A percentile compares a stretch with the other conserved stretches of the same genome.
These are phyloP conservation scores for Marronus borbonicus DNA, from an alignment of 2,888 invertebrate species.

Conservation along the genomic window DNA sequence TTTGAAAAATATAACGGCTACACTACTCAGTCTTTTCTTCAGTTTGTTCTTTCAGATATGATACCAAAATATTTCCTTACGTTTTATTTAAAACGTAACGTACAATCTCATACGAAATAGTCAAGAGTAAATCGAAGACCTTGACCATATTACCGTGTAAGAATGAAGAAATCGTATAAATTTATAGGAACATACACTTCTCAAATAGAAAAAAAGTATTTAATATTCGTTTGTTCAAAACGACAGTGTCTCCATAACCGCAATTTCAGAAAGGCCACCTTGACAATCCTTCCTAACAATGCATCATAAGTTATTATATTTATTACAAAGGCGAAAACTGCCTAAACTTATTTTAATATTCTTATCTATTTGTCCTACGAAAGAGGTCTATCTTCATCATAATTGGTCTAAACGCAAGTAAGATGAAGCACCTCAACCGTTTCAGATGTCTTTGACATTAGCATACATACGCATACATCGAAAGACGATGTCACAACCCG, in stretches of 20 bases:
- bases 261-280: constrained; percentile 1
- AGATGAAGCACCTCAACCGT: neutral
- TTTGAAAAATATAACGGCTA: no score
- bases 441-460: neutral
- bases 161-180: no score
- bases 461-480: neutral
- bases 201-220: neutral
- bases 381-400: neutral
- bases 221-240: neutral
- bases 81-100: neutral
- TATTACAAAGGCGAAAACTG: neutral
- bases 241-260: neutral
- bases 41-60: no score
- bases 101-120: neutral
- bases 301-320: neutral
- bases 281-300: neutral
- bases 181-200: neutral
- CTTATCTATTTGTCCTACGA: neutral
- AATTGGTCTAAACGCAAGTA: neutral
- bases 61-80: no score
- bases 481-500: neutral
- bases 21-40: no score
- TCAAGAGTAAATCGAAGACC: neutral
- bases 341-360: neutral
- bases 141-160: neutral